Conservation (phyloP, 2,888 invertebrate genomes). For the Calameuta filiformis region DNA sequence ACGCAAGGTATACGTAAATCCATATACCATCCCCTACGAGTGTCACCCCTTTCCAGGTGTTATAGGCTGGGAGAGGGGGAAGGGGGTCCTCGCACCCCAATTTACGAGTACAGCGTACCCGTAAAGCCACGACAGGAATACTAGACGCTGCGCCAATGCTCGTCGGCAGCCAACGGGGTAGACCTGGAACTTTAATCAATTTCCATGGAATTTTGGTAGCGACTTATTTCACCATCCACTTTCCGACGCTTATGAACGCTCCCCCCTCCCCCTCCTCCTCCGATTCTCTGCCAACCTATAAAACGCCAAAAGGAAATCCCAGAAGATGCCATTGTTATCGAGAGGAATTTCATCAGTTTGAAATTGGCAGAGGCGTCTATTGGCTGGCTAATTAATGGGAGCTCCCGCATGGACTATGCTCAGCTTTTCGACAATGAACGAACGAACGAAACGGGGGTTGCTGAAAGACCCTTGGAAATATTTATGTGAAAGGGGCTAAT, state of each 20-base stretch:
- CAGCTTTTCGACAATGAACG: not conserved
- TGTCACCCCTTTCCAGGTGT: not conserved
- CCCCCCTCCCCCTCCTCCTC: not conserved
- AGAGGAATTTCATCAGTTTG: not conserved
- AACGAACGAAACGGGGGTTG: slow-evolving; percentile 23
- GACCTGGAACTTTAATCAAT: not conserved
- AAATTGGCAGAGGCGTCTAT: not conserved
- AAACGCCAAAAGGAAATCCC: not conserved
- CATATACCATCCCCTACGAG: not conserved
- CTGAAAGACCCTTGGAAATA: not conserved
- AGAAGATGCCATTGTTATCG: not conserved
- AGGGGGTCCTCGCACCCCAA: slow-evolving; percentile 25
- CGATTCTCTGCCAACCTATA: not conserved
- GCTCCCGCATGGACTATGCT: not conserved
- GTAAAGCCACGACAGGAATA: not conserved
- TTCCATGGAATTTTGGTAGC: not conserved
- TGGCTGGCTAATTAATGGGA: not conserved
- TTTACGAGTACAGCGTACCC: slow-evolving; percentile 39
- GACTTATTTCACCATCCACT: not conserved
- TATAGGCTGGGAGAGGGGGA: not conserved
- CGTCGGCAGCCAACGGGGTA: not conserved
- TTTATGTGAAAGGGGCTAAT: not conserved
- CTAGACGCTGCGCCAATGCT: not conserved
- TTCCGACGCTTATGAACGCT: not conserved
- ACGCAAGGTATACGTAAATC: not conserved